A percentile compares a stretch with the other conserved stretches of the same genome.
Conservation (phyloP, 2,888 invertebrate genomes). For the Pristionchus entomophagus region DNA sequence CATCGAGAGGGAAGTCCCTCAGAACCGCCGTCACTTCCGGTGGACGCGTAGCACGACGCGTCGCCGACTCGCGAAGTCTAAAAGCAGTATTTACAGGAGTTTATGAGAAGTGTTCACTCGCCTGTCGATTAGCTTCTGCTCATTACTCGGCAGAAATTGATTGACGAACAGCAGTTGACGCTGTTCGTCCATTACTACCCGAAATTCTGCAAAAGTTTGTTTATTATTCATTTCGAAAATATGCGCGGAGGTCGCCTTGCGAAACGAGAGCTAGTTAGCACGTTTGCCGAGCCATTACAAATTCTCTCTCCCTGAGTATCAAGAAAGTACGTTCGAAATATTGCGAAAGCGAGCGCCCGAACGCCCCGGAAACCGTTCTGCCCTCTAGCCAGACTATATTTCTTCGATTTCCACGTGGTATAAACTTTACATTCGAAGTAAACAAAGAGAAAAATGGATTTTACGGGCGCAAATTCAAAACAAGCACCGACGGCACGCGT, state of each 20-base stretch:
- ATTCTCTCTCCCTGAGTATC: conserved; percentile 4
- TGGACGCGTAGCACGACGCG: conserved; percentile 55
- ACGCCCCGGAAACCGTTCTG: neutral
- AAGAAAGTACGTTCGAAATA: neutral
- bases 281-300: conserved; percentile 19
- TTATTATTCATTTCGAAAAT: neutral
- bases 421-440: too few species aligned
- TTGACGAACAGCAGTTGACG: conserved; percentile 42
- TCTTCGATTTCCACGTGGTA: neutral
- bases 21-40: conserved; percentile 51
- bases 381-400: neutral
- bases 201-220: conserved; percentile 3
- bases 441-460: too few species aligned
- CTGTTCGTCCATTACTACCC: conserved; percentile 48
- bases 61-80: conserved; percentile 58
- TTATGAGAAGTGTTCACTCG: neutral
- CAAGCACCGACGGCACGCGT: neutral
- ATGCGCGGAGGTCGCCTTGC: neutral
- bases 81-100: conserved; percentile 3
- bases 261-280: neutral
- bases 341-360: neutral
- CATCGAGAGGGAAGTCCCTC: conserved; percentile 50
- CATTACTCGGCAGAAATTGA: conserved; percentile 43
- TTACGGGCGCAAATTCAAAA: neutral
- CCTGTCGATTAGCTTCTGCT: conserved; percentile 45